Evolutionary conservation across 2,797 vertebrate species (phyloP), one percentile per base, ranked within the genome.

Genomic region (Perodicticus potto): DNA sequence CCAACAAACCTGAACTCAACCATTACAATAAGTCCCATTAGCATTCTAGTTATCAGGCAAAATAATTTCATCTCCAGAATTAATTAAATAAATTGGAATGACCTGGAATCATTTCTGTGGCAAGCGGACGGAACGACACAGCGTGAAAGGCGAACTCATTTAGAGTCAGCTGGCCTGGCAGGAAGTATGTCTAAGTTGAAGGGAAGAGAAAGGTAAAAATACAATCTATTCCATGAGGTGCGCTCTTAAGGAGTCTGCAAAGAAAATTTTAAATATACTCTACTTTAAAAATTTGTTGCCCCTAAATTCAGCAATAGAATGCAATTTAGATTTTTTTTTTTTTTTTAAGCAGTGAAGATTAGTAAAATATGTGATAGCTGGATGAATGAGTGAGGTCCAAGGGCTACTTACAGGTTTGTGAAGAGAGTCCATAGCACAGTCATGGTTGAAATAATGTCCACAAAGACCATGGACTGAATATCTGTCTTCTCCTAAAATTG

Each of bases 1-100:
- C 96, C 98, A 98, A 98, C 98, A 98, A 98, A 97, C 94, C 98
- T 97, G 98, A 98, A 98, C 98, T 95, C 95, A 98, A 97, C 97
- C 98, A 98, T 97, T 98, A 97, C 98, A 77, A 93, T 98, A 96
- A 97, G 97, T 98, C 97, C 97, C 97, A 98, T 98, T 98, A 98
- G 96, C 98, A 97, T 97, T 97, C 98, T 77, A 97, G 95, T 97
- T 98, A 98, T 97, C 96, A 93, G 97, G 97, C 96, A 98, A 98
- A 98, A 98, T 97, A 97, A 98, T 98, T 97, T 96, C 89, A 96
- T 96, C 94, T 96, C 86, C 86, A 94, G 97, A 98, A 98, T 98
- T 97, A 98, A 98, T 98, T 96, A 97, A 82, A 97, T 0, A 70
- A 91, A 97, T 98, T 85, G 96, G 97, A 96, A 96, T 91, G 95